These are phyloP conservation scores for Alviniconcha marisindica DNA, from an alignment of 1,140 invertebrate species.

Conservation along the genomic window DNA sequence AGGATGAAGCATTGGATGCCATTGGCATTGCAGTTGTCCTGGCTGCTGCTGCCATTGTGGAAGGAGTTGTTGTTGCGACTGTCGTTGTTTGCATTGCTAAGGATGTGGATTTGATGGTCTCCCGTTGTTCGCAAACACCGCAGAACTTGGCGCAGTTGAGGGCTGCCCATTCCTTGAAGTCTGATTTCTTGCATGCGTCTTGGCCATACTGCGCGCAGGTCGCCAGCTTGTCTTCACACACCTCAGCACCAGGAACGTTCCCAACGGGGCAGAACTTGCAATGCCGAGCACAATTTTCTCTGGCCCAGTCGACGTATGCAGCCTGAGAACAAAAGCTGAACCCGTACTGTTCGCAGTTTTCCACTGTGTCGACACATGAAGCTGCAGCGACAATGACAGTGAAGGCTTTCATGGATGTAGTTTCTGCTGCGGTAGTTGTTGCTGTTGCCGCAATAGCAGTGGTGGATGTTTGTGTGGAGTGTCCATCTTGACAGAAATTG, in stretches of 20 bases:
- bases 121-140: not conserved
- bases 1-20: not conserved
- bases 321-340: not conserved
- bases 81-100: not conserved
- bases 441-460: not conserved
- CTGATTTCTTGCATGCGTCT: constrained; percentile 1
- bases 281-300: constrained; percentile 13
- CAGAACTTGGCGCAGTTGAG: constrained; percentile 46
- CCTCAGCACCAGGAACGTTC: not conserved
- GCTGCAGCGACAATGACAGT: not conserved
- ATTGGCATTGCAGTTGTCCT: not conserved
- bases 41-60: not conserved
- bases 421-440: not conserved
- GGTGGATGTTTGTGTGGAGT: not conserved
- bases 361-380: not conserved
- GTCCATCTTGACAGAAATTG: not conserved
- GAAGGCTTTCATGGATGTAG: not conserved
- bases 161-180: constrained; percentile 38
- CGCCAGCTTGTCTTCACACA: constrained; percentile 7
- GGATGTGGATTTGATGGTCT: not conserved
- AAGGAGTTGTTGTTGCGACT: not conserved
- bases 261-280: constrained; percentile 1
- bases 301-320: not conserved
- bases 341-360: not conserved
- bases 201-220: constrained; percentile 30